Evolutionary conservation across 2,888 invertebrate genomes (phyloP).

Genomic region (Conops quadrifasciatus): DNA sequence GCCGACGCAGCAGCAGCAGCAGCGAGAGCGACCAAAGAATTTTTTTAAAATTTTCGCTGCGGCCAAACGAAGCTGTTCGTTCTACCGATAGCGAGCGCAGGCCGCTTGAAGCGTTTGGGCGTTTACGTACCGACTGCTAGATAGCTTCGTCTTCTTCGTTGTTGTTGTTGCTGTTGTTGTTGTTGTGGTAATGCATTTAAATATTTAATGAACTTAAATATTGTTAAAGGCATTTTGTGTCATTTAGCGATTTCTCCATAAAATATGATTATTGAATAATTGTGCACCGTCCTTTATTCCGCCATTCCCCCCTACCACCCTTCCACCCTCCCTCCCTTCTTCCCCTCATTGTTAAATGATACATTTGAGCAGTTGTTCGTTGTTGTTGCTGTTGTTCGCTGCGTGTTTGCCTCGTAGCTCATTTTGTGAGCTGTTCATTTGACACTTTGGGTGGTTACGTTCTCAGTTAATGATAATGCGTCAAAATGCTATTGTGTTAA

Average conservation of each 20-base stretch:
- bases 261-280: slow-evolving; percentile 33
- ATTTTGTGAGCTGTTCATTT: not conserved
- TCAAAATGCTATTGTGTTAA: not conserved
- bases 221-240: slow-evolving; percentile 42
- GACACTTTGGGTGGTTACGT: slow-evolving; percentile 30
- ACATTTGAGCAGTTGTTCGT: not conserved
- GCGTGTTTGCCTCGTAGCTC: slow-evolving; percentile 1
- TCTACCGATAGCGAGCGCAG: not conserved
- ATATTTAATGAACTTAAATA: slow-evolving; percentile 44
- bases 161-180: not conserved
- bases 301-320: too few relatives aligned
- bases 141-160: too few relatives aligned
- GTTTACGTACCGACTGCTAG: too few relatives aligned
- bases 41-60: slow-evolving; percentile 47
- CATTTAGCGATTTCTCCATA: slow-evolving; percentile 36
- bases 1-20: slow-evolving; percentile 4
- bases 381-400: slow-evolving; percentile 8
- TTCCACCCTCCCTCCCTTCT: too few relatives aligned
- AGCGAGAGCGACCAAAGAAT: slow-evolving; percentile 46
- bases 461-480: slow-evolving; percentile 1
- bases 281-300: not conserved
- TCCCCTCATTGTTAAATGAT: too few relatives aligned
- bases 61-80: not conserved
- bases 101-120: not conserved
- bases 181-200: slow-evolving; percentile 34